phyloP scores from a whole-genome alignment of 1,140 invertebrate species.

The Lepidurus apus region DNA sequence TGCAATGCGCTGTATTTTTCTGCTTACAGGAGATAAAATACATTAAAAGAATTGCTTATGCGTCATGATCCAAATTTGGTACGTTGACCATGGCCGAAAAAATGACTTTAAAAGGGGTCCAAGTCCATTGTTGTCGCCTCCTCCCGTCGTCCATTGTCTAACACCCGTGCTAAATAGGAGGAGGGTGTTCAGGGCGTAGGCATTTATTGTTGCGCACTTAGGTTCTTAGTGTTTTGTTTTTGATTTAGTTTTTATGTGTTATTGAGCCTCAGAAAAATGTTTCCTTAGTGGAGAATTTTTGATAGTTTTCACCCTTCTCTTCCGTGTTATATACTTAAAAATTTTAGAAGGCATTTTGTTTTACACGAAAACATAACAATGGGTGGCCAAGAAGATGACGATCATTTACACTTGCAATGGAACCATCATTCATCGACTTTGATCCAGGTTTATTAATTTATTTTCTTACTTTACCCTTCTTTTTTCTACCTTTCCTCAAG shows the following conservation, averaged over 20 bases:
- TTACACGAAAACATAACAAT: not conserved
- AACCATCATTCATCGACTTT: not conserved
- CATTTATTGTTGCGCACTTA: slow-evolving; percentile 7
- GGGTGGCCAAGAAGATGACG: not conserved
- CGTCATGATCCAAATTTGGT: not conserved
- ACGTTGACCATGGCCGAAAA: not conserved
- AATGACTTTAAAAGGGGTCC: not conserved
- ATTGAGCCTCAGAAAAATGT: not conserved
- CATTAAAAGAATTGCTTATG: too few relatives aligned
- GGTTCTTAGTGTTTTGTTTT: not conserved
- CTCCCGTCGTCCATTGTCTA: not conserved
- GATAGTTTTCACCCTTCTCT: not conserved
- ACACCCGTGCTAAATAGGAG: not conserved
- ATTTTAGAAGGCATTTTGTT: too few relatives aligned
- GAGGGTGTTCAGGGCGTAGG: not conserved
- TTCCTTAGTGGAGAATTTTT: not conserved
- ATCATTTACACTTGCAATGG: slow-evolving; percentile 3
- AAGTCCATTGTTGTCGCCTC: slow-evolving; percentile 14
- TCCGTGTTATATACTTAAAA: too few relatives aligned
- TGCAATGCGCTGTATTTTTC: too few relatives aligned
- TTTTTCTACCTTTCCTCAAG: too few relatives aligned
- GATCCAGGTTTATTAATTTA: not conserved
- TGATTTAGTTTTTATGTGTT: not conserved
- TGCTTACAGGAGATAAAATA: too few relatives aligned
- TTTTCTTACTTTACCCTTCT: too few relatives aligned